These are phyloP conservation scores for Catagonus wagneri DNA, from an alignment of 2,113 vertebrate genomes.

Conservation along the genomic window DNA sequence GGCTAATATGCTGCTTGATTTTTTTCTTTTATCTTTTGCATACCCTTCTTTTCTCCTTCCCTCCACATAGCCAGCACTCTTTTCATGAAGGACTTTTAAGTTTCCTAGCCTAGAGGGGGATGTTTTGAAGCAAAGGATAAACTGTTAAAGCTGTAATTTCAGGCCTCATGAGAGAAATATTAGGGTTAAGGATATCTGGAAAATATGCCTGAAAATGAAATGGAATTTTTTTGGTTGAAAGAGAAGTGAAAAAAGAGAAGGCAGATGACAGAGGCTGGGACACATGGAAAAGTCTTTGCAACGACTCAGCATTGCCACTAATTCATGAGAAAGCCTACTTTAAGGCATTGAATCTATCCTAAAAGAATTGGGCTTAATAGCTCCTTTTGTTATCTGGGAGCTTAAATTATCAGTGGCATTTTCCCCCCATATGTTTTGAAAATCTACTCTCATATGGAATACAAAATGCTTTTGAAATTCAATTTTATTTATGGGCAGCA, in stretches of 20 bases:
- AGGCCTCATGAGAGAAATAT: not conserved
- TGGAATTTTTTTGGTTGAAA: not conserved
- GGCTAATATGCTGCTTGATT: not conserved
- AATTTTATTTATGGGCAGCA: conserved; percentile 8
- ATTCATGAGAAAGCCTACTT: not conserved
- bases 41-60: not conserved
- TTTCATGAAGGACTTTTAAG: not conserved
- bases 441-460: not conserved
- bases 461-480: conserved; percentile 34
- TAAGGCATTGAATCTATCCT: not conserved
- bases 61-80: not conserved
- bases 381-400: not conserved
- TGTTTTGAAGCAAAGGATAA: conserved; percentile 11
- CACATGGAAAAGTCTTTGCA: not conserved
- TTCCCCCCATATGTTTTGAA: not conserved
- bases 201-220: conserved; percentile 21
- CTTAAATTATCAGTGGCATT: not conserved
- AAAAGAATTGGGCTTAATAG: not conserved
- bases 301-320: not conserved
- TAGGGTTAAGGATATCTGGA: not conserved
- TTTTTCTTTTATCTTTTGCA: not conserved
- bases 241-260: not conserved
- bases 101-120: not conserved
- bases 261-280: not conserved
- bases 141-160: conserved; percentile 4